Conservation (phyloP, 2,888 invertebrate genomes). For the Linnaemya tessellans region DNA sequence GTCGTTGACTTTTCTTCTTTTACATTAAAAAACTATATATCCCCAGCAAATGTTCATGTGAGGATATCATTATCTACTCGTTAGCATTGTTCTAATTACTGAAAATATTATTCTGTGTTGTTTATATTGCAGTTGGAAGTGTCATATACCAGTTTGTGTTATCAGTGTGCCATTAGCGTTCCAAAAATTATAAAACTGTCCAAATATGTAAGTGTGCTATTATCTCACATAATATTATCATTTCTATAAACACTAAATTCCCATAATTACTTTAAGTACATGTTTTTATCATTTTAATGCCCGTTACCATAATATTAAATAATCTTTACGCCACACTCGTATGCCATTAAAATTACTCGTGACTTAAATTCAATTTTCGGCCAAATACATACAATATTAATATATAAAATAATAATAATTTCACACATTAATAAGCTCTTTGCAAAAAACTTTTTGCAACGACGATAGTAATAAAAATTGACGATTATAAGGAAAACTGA, state of each 20-base stretch:
- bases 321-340: not conserved
- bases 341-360: constrained; percentile 1
- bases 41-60: too few species aligned
- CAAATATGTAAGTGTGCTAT: too few species aligned
- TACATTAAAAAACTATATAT: too few species aligned
- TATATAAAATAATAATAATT: not conserved
- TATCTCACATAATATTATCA: not conserved
- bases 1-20: too few species aligned
- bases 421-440: not conserved
- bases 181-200: too few species aligned
- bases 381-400: not conserved
- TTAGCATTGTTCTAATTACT: too few species aligned
- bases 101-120: too few species aligned
- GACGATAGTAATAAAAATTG: constrained; percentile 26
- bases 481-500: constrained; percentile 33
- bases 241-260: not conserved
- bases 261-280: not conserved
- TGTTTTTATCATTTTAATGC: not conserved
- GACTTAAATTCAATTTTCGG: not conserved
- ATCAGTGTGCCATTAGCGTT: too few species aligned
- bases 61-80: too few species aligned
- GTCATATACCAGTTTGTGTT: too few species aligned
- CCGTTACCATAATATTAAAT: not conserved
- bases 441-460: not conserved
- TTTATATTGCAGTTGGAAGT: too few species aligned